These are phyloP conservation scores for Nothobranchius kuhntae DNA, from an alignment of 2,113 vertebrate genomes.

Conservation along the genomic window DNA sequence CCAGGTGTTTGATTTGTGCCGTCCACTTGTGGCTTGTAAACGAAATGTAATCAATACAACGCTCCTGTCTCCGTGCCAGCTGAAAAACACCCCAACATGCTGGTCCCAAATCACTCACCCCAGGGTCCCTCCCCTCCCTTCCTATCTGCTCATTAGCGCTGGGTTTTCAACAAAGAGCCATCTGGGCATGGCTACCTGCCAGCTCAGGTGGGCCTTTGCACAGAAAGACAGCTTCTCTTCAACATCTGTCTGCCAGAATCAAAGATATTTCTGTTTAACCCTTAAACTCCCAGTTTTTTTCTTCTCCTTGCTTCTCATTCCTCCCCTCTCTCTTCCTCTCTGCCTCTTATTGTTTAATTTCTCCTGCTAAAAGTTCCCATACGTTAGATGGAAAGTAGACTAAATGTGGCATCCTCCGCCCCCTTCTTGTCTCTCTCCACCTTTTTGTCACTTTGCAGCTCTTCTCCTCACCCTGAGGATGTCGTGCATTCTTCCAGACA, in stretches of 20 bases:
- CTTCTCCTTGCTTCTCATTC: slow-evolving; percentile 11
- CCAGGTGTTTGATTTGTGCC: slow-evolving; percentile 36
- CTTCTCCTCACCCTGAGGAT: slow-evolving; percentile 33
- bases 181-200: slow-evolving; percentile 75
- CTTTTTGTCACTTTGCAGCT: slow-evolving; percentile 56
- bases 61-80: slow-evolving; percentile 48
- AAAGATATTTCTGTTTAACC: slow-evolving; percentile 67
- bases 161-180: slow-evolving; percentile 74
- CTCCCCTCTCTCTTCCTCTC: background rate
- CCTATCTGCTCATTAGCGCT: slow-evolving; percentile 81
- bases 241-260: slow-evolving; percentile 71
- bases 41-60: slow-evolving; percentile 54
- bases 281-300: slow-evolving; percentile 28
- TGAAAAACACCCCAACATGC: slow-evolving; percentile 63
- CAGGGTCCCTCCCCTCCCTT: slow-evolving; percentile 60
- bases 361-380: slow-evolving; percentile 38
- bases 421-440: slow-evolving; percentile 51
- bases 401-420: slow-evolving; percentile 46
- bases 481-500: slow-evolving; percentile 44
- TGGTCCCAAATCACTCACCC: slow-evolving; percentile 44
- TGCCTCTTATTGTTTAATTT: slow-evolving; percentile 29
- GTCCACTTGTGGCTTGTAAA: slow-evolving; percentile 50
- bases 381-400: slow-evolving; percentile 39
- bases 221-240: slow-evolving; percentile 66
- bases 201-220: slow-evolving; percentile 80